Base-by-base conservation (phyloP, 2,113 vertebrate genomes). In the Percopsis transmontana region DNA sequence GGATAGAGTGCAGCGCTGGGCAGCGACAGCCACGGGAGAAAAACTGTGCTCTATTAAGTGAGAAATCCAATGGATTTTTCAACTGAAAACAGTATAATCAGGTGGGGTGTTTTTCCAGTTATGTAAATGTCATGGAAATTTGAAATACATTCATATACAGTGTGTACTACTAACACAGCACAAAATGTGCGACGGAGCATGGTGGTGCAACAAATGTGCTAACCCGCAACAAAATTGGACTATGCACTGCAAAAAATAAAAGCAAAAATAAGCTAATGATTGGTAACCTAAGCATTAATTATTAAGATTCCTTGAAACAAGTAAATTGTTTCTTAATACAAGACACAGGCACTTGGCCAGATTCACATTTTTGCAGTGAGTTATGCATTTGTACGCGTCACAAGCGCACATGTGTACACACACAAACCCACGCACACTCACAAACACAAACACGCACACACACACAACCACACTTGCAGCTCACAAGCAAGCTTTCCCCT, bases 401-500 rank as follows among this genome's bases (percentile, higher is more conserved):
- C 58, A 44, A 13, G 15, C 40, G 20, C 38, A 42, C 39, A 44
- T 14, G 41, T 18, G 42, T 33, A 58, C 38, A 42, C 16, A 13
- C 38, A 62, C 58, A 27, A 38, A 27, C 58, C 62, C 27, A 50
- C 6, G 51, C 45, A 50, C 66, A 69, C 66, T 52, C n/a, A 57
- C 51, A 48, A 18, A 48, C 38, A 27, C 54, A 59, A 20, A 53
- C 47, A 59, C 47, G 27, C 51, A 57, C 56, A 61, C 38, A 81
- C n/a, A 73, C 58, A 57, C 48, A 58, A 44, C 54, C 40, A 61
- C 56, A 38, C n/a, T n/a, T 16, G 41, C 58, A 40, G 62, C 47
- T 44, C 68, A 80, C 18, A 62, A 61, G 72, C 75, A 61, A 74
- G 75, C 78, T 71, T 70, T 69, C 71, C 68, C 80, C 79, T 87